These are phyloP conservation scores for Melanotaenia parkinsoni DNA, from an alignment of 2,797 vertebrate genomes.

Conservation along the genomic window DNA sequence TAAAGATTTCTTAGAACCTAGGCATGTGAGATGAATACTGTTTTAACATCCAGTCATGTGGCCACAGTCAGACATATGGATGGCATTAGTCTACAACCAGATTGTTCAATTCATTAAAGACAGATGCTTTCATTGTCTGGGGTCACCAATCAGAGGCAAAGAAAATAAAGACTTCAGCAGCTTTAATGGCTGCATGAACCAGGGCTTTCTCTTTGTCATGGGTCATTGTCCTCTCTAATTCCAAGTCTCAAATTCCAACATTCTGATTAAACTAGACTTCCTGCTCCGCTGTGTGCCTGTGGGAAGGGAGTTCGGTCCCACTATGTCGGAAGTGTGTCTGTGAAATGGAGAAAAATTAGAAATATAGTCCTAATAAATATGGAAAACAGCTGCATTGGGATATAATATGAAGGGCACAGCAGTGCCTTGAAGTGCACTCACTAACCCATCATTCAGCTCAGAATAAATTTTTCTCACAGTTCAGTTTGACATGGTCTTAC, in stretches of 20 bases:
- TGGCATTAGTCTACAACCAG: slow-evolving; percentile 1
- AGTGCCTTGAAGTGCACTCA: slow-evolving; percentile 4
- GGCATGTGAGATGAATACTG: neutral
- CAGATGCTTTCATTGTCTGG: slow-evolving; percentile 13
- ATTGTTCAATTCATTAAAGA: slow-evolving; percentile 18
- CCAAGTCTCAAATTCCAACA: slow-evolving; percentile 25
- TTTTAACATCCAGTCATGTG: slow-evolving; percentile 4
- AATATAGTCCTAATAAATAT: slow-evolving; percentile 51
- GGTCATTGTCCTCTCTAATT: slow-evolving; percentile 57
- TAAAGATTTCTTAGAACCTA: neutral
- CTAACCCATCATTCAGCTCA: slow-evolving; percentile 21
- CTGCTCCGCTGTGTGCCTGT: slow-evolving; percentile 39
- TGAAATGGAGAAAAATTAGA: slow-evolving; percentile 49
- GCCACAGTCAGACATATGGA: slow-evolving; percentile 24
- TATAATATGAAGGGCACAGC: slow-evolving; percentile 16
- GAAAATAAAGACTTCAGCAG: neutral
- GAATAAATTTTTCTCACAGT: slow-evolving; percentile 2
- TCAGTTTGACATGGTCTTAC: neutral
- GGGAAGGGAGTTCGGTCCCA: slow-evolving; percentile 21
- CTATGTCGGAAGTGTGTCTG: slow-evolving; percentile 39
- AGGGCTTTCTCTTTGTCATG: slow-evolving; percentile 20
- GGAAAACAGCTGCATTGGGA: slow-evolving; percentile 36
- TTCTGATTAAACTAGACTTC: slow-evolving; percentile 56
- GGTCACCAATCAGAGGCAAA: slow-evolving; percentile 11
- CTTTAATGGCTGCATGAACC: neutral